Conservation (phyloP, 2,113 vertebrate species). For the Epinephelus lanceolatus region DNA sequence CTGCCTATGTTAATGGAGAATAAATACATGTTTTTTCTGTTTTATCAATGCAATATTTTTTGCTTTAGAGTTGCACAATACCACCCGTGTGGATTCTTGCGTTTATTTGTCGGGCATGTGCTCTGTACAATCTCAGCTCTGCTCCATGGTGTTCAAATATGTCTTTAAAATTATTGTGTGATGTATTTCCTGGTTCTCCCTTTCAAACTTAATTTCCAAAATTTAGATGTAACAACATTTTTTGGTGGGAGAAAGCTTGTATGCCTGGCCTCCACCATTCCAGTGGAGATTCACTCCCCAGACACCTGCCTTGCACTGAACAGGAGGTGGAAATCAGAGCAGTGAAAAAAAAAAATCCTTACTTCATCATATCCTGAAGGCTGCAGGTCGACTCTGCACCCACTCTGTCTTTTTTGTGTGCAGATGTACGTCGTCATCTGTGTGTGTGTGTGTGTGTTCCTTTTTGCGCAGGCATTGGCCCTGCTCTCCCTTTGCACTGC, state of each 20-base stretch:
- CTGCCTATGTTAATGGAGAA: no score
- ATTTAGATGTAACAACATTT: no score
- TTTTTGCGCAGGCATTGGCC: constrained; percentile 36
- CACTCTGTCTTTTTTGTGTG: constrained; percentile 21
- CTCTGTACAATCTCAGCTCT: background rate
- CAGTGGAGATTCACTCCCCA: background rate
- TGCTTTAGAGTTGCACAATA: background rate
- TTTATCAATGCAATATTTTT: background rate
- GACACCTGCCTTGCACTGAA: constrained; percentile 19
- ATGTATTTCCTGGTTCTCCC: background rate
- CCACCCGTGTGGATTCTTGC: background rate
- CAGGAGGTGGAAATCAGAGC: constrained; percentile 45
- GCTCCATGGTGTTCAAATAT: background rate
- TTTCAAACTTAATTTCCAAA: background rate
- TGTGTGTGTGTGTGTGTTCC: constrained; percentile 33
- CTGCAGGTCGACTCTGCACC: constrained; percentile 36
- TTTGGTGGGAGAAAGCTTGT: background rate
- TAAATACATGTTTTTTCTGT: background rate
- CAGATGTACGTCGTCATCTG: constrained; percentile 11
- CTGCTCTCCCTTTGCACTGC: constrained; percentile 59
- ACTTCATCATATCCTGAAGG: constrained; percentile 50
- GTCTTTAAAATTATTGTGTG: background rate
- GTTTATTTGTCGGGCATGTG: background rate
- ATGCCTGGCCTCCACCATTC: background rate
- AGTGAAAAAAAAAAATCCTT: constrained; percentile 2